Evolutionary conservation across 2,888 invertebrate species (phyloP).

Genomic region (Cryptophagus acutangulus): DNA sequence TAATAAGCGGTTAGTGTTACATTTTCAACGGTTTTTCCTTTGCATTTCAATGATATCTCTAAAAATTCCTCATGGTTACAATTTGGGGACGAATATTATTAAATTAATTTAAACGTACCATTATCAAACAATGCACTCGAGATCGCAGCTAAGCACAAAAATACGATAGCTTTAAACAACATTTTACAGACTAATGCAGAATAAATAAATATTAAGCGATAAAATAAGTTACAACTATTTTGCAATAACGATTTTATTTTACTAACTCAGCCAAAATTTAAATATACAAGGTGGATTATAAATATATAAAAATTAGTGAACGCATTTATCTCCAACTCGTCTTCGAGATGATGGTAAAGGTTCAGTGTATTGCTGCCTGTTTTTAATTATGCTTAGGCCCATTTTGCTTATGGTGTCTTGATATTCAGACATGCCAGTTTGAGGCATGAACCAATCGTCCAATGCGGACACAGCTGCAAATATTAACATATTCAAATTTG

Average conservation of each 20-base stretch:
- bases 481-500: no score
- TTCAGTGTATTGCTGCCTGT: constrained; percentile 59
- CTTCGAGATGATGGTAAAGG: constrained; percentile 59
- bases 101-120: neutral
- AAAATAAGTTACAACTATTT: no score
- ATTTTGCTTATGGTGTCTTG: constrained; percentile 57
- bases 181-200: no score
- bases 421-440: constrained; percentile 59
- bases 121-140: constrained; percentile 1
- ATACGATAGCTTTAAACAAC: neutral
- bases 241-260: no score
- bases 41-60: constrained; percentile 32
- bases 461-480: constrained; percentile 48
- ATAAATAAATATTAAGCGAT: no score
- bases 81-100: constrained; percentile 1
- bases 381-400: constrained; percentile 56
- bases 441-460: constrained; percentile 53
- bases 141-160: neutral
- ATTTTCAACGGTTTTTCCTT: constrained; percentile 45
- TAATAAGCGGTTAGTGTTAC: constrained; percentile 51
- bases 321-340: constrained; percentile 54
- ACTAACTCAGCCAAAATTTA: no score
- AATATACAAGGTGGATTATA: no score
- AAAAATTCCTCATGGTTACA: neutral
- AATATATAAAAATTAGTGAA: constrained; percentile 38